Percentiles rank a stretch among this genome's conserved stretches.
phyloP scores from a whole-genome alignment of 2,888 invertebrate species.

The Busseola fusca region DNA sequence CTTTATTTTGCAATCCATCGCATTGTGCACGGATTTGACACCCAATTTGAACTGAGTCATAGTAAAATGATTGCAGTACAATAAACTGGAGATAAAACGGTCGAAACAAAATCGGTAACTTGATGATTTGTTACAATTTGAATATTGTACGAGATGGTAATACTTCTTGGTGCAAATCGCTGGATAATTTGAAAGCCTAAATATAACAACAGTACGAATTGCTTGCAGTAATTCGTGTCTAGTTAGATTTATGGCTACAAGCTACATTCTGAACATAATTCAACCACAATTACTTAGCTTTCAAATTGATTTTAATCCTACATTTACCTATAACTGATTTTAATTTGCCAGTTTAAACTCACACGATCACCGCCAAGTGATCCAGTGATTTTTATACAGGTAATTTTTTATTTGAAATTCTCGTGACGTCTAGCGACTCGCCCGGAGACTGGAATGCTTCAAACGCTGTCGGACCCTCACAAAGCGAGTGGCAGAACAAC shows the following conservation, averaged over 20 bases:
- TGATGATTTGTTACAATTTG: conserved; percentile 43
- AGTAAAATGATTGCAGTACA: conserved; percentile 25
- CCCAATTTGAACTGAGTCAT: conserved; percentile 51
- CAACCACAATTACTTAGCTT: not conserved
- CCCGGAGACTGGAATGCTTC: conserved; percentile 58
- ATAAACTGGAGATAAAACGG: conserved; percentile 41
- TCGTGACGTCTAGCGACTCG: conserved; percentile 37
- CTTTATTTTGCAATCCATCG: conserved; percentile 43
- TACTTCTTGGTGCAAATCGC: conserved; percentile 18
- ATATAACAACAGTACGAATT: conserved; percentile 12
- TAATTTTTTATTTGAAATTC: conserved; percentile 26
- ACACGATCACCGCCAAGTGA: not conserved
- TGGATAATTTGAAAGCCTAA: conserved; percentile 7
- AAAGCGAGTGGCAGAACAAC: conserved; percentile 64
- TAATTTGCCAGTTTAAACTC: not conserved
- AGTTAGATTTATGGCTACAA: conserved; percentile 11
- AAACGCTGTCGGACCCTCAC: conserved; percentile 57
- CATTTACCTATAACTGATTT: not conserved
- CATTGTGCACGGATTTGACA: conserved; percentile 34
- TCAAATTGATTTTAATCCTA: not conserved
- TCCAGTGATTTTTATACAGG: not conserved
- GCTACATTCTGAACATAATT: conserved; percentile 7
- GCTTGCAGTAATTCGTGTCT: not conserved
- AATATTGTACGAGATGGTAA: not conserved
- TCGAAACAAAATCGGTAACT: conserved; percentile 27